Evolutionary conservation across 2,888 invertebrate species (phyloP).

Genomic region (Tipula confusa): DNA sequence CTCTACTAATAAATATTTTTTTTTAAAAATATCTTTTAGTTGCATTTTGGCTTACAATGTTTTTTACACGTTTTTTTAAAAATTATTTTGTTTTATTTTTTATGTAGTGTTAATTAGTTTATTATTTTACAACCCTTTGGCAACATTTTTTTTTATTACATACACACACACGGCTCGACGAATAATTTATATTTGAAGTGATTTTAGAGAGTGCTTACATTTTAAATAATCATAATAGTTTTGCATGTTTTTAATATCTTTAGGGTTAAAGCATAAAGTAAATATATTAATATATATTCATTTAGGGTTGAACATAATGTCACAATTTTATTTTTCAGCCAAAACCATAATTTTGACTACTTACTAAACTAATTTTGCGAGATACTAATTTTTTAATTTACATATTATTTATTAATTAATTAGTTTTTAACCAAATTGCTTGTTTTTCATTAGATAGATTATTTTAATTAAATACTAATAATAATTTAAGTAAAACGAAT

Average conservation of each 20-base stretch:
- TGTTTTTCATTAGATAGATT: background rate
- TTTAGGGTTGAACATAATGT: background rate
- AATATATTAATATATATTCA: no score
- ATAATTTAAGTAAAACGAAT: background rate
- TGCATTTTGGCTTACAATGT: background rate
- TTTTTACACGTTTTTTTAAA: conserved; percentile 14
- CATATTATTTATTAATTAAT: background rate
- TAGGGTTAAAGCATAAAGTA: no score
- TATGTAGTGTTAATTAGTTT: background rate
- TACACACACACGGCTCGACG: background rate
- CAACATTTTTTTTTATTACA: background rate
- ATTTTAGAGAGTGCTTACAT: background rate
- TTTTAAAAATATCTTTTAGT: background rate
- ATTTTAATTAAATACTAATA: background rate
- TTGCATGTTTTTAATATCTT: no score
- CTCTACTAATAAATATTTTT: conserved; percentile 13
- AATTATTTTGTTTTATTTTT: background rate
- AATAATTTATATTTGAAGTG: background rate
- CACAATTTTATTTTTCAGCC: background rate
- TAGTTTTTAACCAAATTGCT: background rate
- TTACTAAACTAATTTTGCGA: background rate
- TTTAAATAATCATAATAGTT: background rate
- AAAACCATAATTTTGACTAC: background rate
- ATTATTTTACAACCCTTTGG: background rate
- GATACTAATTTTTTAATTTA: background rate